Evolutionary conservation across 2,888 invertebrate genomes (phyloP).

Genomic region (Cetonia aurata): DNA sequence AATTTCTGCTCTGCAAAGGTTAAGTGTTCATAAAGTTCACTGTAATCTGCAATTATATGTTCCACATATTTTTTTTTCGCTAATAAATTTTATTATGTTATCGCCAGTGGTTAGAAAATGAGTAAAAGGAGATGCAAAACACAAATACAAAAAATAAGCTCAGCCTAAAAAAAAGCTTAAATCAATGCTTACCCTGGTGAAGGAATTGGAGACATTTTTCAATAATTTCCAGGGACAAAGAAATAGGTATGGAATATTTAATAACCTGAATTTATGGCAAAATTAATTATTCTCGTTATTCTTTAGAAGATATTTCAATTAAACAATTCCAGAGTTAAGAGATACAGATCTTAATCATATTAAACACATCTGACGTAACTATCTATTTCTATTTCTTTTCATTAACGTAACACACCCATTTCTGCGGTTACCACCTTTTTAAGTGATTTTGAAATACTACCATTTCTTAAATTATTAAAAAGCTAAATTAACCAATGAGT

Average conservation of each 20-base stretch:
- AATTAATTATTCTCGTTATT: neutral
- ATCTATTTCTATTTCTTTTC: too few relatives aligned
- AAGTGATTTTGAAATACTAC: conserved; percentile 13
- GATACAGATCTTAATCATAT: too few relatives aligned
- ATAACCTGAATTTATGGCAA: neutral
- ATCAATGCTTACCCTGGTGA: conserved; percentile 65
- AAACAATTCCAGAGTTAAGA: too few relatives aligned
- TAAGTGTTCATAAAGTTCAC: too few relatives aligned
- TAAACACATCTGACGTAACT: too few relatives aligned
- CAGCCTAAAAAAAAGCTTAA: conserved; percentile 34
- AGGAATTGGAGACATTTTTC: conserved; percentile 65
- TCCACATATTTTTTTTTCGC: too few relatives aligned
- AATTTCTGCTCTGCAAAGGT: too few relatives aligned
- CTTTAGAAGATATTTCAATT: too few relatives aligned
- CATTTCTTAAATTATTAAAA: conserved; percentile 10
- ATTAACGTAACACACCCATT: conserved; percentile 30
- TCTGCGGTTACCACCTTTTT: conserved; percentile 19
- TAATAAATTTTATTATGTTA: too few relatives aligned
- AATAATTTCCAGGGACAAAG: conserved; percentile 53
- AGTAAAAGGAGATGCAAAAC: neutral
- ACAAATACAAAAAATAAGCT: conserved; percentile 2
- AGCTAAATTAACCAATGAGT: conserved; percentile 38
- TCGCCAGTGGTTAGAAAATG: too few relatives aligned
- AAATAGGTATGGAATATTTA: conserved; percentile 30
- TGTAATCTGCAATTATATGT: too few relatives aligned